Percentiles rank a stretch among this genome's conserved stretches.
Conservation (phyloP, 2,888 invertebrate species). For the Pelosia muscerda region DNA sequence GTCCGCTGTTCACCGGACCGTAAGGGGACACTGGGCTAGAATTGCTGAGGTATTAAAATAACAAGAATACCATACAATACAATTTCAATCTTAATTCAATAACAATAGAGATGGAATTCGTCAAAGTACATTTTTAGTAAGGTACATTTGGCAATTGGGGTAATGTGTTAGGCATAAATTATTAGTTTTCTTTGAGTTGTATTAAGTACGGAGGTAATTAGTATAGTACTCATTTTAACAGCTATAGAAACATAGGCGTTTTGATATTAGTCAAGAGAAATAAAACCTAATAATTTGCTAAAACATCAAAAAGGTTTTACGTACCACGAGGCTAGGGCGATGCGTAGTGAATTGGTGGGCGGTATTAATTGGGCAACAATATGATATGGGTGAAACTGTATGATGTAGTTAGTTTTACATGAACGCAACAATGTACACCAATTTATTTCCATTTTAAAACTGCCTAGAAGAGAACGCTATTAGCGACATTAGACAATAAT, state of each 20-base stretch:
- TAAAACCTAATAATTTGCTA: conserved; percentile 29
- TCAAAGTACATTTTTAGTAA: conserved; percentile 41
- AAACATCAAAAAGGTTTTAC: conserved; percentile 19
- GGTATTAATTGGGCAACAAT: not conserved
- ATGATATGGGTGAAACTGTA: too few relatives aligned
- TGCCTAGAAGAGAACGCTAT: too few relatives aligned
- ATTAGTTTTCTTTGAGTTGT: conserved; percentile 79
- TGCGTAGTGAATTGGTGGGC: not conserved
- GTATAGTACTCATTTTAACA: conserved; percentile 70
- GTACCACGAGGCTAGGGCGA: not conserved
- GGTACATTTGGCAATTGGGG: conserved; percentile 76
- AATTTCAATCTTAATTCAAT: conserved; percentile 49
- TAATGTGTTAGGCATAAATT: conserved; percentile 81
- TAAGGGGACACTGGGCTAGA: conserved; percentile 72
- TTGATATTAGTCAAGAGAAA: conserved; percentile 46
- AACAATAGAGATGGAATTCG: conserved; percentile 43
- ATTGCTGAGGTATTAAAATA: conserved; percentile 73
- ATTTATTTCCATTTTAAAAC: too few relatives aligned
- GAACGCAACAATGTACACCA: too few relatives aligned
- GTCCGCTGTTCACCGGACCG: conserved; percentile 77
- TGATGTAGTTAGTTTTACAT: too few relatives aligned
- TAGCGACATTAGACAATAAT: too few relatives aligned
- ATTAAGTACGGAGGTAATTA: conserved; percentile 77
- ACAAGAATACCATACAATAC: conserved; percentile 40
- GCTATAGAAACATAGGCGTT: conserved; percentile 50